Evolutionary conservation across 1,140 invertebrate genomes (phyloP).

Genomic region (Brachionus calyciflorus): DNA sequence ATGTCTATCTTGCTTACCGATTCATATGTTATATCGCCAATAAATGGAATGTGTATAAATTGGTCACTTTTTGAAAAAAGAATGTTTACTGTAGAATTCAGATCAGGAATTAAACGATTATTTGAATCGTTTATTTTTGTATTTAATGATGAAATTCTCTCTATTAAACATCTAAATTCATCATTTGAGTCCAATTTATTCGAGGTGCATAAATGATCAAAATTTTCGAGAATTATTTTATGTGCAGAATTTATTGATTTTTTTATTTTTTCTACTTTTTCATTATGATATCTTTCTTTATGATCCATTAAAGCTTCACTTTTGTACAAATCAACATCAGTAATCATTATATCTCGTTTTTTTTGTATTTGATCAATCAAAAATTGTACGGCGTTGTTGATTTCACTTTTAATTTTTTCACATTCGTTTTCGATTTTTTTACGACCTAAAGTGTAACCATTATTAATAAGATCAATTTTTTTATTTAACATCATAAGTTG

Average conservation of each 20-base stretch:
- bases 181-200: neutral
- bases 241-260: neutral
- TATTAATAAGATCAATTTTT: constrained; percentile 1
- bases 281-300: neutral
- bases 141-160: constrained; percentile 7
- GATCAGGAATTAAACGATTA: neutral
- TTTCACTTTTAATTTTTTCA: neutral
- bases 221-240: neutral
- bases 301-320: neutral
- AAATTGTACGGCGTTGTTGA: neutral
- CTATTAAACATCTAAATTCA: neutral
- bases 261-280: neutral
- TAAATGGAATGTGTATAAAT: constrained; percentile 8
- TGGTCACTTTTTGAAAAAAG: constrained; percentile 5
- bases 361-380: neutral
- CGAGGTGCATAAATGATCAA: neutral
- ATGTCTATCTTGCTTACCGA: constrained; percentile 2
- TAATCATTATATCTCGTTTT: neutral
- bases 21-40: constrained; percentile 20
- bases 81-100: neutral
- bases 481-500: neutral
- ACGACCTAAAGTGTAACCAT: neutral
- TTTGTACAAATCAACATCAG: constrained; percentile 19
- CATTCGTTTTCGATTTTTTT: neutral
- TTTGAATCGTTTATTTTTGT: neutral